Percentiles rank a stretch among this genome's conserved stretches.
Conservation (phyloP, 2,888 invertebrate genomes). For the Baccha elongata region DNA sequence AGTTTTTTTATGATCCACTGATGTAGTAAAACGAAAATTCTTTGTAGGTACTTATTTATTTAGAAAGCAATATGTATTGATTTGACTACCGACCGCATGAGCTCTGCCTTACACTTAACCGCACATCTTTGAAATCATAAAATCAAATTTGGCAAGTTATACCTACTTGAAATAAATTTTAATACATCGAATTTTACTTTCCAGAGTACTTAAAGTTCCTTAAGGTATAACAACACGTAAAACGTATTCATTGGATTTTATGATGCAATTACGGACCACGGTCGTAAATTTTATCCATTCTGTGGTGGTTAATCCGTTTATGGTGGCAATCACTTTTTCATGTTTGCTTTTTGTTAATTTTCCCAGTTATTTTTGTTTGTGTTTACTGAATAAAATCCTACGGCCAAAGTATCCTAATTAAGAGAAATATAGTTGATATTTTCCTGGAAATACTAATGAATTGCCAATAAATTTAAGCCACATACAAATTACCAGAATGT, state of each 20-base stretch:
- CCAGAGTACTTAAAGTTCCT: slow-evolving; percentile 1
- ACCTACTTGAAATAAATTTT: slow-evolving; percentile 40
- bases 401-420: slow-evolving; percentile 32
- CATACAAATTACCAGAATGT: background rate
- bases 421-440: slow-evolving; percentile 1
- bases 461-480: slow-evolving; percentile 24
- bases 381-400: slow-evolving; percentile 13
- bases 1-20: background rate
- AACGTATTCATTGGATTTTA: slow-evolving; percentile 50
- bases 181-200: background rate
- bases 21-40: background rate
- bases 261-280: slow-evolving; percentile 54
- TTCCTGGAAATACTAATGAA: slow-evolving; percentile 38
- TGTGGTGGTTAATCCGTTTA: slow-evolving; percentile 56
- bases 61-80: slow-evolving; percentile 1
- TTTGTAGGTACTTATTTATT: slow-evolving; percentile 2
- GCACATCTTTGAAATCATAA: slow-evolving; percentile 27
- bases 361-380: slow-evolving; percentile 14
- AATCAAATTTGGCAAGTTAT: slow-evolving; percentile 60
- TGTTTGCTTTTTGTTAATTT: slow-evolving; percentile 28
- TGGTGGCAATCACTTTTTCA: slow-evolving; percentile 37
- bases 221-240: slow-evolving; percentile 3
- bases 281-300: slow-evolving; percentile 55
- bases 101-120: background rate
- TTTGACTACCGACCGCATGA: slow-evolving; percentile 7